Base-by-base conservation (phyloP, 2,113 vertebrate species). In the Catharus fuscescens region DNA sequence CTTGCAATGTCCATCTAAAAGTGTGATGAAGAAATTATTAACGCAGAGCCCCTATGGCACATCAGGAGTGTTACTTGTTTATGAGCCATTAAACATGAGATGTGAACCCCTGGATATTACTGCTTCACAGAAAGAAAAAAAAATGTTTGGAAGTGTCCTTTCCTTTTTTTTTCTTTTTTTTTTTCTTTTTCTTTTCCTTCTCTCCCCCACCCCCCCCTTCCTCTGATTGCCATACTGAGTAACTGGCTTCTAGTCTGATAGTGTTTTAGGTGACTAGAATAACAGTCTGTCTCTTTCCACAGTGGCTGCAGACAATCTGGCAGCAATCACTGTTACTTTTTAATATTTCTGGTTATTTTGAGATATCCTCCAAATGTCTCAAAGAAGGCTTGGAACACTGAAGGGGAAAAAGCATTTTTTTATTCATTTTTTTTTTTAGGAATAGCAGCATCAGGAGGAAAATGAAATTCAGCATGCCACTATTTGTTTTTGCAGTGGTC, bases 341-440 rank as follows among this genome's bases (percentile, higher is more conserved):
- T 96, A 97, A 97, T 97, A 96, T 96, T 97, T 96, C 93, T 95
- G 57, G 94, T 97, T 96, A 96, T 97, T 97, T 96, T 97, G 96
- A 97, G 96, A 97, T 91, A 95, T 94, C 90, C 93, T 97, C 95
- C 95, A 97, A 96, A 95, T 97, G 94, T 96, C 93, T 97, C 79
- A 84, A 92, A 95, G 92, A 86, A 91, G 72, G 60, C 66, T 97
- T 96, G 92, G 83, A 95, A 95, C 50, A n/a, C 38, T 95, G 91
- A 97, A 96, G 48, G 93, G 94, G 64, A 71, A 93, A 78, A 87
- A 94, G 21, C 19, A 4, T 44, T 84, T 76, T 62, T 59, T 80
- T 34, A 21, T 84, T 64, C 12, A 11, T 19, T 34, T 45, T 60
- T 45, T 67, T 92, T 62, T 78, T 81, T 56, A 73, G 61, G 78